A percentile compares a stretch with the other conserved stretches of the same genome.
Evolutionary conservation across 1,140 invertebrate species (phyloP).

Genomic region (Trypoxylus dichotomus): DNA sequence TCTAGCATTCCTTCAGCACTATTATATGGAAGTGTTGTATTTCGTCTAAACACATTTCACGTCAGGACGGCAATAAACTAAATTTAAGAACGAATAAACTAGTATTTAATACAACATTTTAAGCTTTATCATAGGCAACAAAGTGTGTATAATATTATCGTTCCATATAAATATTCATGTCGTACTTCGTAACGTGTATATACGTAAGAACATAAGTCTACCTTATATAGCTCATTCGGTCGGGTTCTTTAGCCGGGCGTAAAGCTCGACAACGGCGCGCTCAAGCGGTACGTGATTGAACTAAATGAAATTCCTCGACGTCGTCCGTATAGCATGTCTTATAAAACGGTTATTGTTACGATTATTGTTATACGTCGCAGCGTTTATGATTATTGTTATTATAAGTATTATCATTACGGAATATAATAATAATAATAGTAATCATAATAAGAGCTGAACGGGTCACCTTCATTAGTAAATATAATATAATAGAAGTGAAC

Average conservation of each 20-base stretch:
- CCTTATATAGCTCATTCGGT: neutral
- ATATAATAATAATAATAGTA: slow-evolving; percentile 11
- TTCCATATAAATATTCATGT: no score
- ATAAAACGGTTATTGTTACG: slow-evolving; percentile 11
- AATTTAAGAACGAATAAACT: neutral
- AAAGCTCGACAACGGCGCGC: neutral
- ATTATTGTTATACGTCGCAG: slow-evolving; percentile 8
- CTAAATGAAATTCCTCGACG: slow-evolving; percentile 1
- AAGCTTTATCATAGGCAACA: no score
- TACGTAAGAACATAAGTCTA: neutral
- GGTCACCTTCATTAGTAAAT: neutral
- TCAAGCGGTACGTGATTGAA: slow-evolving; percentile 5
- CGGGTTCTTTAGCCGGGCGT: neutral
- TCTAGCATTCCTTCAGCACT: no score
- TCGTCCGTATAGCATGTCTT: slow-evolving; percentile 10
- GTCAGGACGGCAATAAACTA: neutral
- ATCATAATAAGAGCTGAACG: neutral
- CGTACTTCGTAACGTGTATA: no score
- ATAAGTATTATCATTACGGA: slow-evolving; percentile 11
- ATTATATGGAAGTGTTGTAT: no score
- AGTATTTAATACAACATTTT: neutral
- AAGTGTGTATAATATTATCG: no score
- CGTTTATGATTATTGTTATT: slow-evolving; percentile 18
- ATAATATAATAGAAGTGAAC: neutral
- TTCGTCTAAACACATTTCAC: neutral